These are phyloP conservation scores for Heliornis fulica DNA, from an alignment of 2,113 vertebrate genomes.

Conservation along the genomic window DNA sequence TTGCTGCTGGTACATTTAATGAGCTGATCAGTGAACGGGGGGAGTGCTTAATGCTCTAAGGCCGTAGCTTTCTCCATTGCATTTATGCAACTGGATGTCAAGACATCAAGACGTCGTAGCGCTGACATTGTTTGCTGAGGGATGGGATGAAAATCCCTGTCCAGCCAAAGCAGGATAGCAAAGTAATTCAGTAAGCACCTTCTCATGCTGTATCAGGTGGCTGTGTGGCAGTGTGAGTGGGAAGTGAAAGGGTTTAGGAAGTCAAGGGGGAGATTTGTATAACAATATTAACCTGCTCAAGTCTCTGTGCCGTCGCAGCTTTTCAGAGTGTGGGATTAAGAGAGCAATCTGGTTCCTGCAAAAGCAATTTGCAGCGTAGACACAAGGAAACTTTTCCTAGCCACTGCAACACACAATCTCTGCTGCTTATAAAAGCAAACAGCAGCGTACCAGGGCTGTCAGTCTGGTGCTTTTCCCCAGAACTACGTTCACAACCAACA, in stretches of 20 bases:
- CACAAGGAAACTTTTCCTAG: not conserved
- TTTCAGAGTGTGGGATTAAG: not conserved
- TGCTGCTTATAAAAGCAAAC: not conserved
- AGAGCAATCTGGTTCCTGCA: not conserved
- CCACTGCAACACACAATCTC: not conserved
- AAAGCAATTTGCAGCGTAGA: not conserved
- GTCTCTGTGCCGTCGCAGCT: not conserved
- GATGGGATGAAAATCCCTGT: not conserved
- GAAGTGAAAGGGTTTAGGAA: not conserved
- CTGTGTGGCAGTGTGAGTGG: not conserved
- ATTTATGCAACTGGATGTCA: not conserved
- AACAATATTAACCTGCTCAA: not conserved
- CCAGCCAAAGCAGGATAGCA: not conserved
- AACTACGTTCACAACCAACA: not conserved
- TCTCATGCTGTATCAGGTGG: not conserved
- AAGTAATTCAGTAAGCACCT: not conserved
- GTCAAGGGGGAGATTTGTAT: not conserved
- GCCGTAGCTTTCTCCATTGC: not conserved
- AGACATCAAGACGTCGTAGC: not conserved
- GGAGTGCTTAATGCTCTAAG: constrained; percentile 25
- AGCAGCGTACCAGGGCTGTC: not conserved
- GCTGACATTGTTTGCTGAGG: not conserved
- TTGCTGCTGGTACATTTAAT: constrained; percentile 65
- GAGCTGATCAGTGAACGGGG: constrained; percentile 50
- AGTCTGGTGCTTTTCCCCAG: not conserved